These are phyloP conservation scores for Mythimna impura DNA, from an alignment of 2,888 invertebrate species.

Conservation along the genomic window DNA sequence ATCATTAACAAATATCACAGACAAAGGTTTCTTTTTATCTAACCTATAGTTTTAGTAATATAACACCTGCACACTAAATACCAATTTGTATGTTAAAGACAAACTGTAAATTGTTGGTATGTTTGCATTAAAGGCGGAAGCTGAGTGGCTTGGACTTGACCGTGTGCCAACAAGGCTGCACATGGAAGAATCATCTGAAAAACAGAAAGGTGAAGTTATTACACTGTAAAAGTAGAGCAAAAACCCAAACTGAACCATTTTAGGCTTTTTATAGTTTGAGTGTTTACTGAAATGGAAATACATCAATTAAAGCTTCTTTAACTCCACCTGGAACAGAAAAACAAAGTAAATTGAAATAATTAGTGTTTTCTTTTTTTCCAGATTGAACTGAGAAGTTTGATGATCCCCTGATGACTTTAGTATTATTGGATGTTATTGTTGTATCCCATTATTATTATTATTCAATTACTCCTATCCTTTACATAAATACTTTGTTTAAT, in stretches of 20 bases:
- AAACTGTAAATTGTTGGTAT: slow-evolving; percentile 80
- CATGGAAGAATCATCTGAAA: slow-evolving; percentile 89
- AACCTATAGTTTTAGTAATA: slow-evolving; percentile 55
- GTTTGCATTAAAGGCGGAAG: slow-evolving; percentile 90
- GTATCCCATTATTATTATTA: slow-evolving; percentile 71
- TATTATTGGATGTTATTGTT: slow-evolving; percentile 66
- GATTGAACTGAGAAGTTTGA: slow-evolving; percentile 80
- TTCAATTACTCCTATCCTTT: slow-evolving; percentile 70
- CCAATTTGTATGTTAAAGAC: slow-evolving; percentile 72
- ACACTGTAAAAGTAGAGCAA: slow-evolving; percentile 75
- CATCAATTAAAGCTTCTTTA: slow-evolving; percentile 84
- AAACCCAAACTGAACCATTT: slow-evolving; percentile 83
- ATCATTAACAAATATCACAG: slow-evolving; percentile 76
- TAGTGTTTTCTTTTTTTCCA: slow-evolving; percentile 80
- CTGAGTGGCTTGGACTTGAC: slow-evolving; percentile 92
- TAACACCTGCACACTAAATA: slow-evolving; percentile 66
- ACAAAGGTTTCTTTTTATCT: slow-evolving; percentile 39
- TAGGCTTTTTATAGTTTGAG: slow-evolving; percentile 77
- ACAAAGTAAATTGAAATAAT: slow-evolving; percentile 85
- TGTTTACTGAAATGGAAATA: slow-evolving; percentile 80
- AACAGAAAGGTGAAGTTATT: slow-evolving; percentile 89
- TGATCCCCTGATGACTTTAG: slow-evolving; percentile 66
- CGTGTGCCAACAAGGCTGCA: slow-evolving; percentile 92
- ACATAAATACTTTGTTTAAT: slow-evolving; percentile 69
- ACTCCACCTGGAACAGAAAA: slow-evolving; percentile 89